phyloP scores from a whole-genome alignment of 1,140 invertebrate species.

The Tachypleus tridentatus region DNA sequence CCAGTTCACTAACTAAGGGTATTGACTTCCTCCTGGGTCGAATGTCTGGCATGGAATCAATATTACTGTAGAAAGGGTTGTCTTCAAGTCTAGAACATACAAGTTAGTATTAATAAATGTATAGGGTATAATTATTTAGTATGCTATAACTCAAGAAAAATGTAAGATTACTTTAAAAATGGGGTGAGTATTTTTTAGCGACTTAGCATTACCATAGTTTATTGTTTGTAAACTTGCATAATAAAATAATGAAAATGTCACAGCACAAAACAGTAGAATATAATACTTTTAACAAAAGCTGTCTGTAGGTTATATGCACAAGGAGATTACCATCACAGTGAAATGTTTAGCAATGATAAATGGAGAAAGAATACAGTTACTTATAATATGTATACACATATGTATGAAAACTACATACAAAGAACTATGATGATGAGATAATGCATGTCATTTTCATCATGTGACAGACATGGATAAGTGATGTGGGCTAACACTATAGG shows the following conservation, averaged over 20 bases:
- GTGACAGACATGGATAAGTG: not conserved
- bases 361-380: not conserved
- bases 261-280: too few species aligned
- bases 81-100: slow-evolving; percentile 60
- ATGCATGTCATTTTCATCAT: slow-evolving; percentile 1
- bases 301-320: too few species aligned
- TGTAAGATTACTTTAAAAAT: too few species aligned
- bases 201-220: too few species aligned
- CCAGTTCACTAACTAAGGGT: slow-evolving; percentile 95
- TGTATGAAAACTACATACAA: not conserved
- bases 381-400: not conserved
- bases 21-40: slow-evolving; percentile 91
- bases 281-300: too few species aligned
- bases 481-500: not conserved
- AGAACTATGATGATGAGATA: not conserved
- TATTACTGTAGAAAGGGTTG: slow-evolving; percentile 98
- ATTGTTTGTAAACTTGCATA: too few species aligned
- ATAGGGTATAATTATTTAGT: too few species aligned
- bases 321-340: too few species aligned
- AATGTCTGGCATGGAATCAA: slow-evolving; percentile 99
- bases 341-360: not conserved
- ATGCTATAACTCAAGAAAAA: too few species aligned
- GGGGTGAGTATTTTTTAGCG: too few species aligned
- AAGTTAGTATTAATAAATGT: too few species aligned
- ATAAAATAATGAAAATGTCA: too few species aligned